phyloP scores from a whole-genome alignment of 2,113 vertebrate genomes.

The Peucedramus taeniatus region DNA sequence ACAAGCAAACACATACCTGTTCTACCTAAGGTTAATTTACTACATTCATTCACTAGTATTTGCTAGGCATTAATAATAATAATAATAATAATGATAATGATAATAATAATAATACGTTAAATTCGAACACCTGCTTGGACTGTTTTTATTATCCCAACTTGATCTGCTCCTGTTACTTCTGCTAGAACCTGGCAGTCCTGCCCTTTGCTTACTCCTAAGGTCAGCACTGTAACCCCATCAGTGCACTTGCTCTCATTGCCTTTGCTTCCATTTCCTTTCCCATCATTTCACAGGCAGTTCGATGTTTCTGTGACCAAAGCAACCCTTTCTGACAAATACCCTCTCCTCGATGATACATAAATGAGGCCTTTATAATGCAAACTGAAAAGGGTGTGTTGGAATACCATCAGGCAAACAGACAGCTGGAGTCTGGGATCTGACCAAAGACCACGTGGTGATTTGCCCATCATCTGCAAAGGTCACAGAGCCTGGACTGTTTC shows the following conservation, averaged over 20 bases:
- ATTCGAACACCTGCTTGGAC: background rate
- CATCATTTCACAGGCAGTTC: background rate
- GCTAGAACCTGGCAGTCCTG: background rate
- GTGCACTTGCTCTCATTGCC: background rate
- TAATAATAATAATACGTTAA: background rate
- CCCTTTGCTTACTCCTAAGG: background rate
- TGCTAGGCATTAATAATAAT: rapidly evolving
- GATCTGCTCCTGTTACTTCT: background rate
- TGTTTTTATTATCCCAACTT: background rate
- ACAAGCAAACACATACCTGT: background rate
- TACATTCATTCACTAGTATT: background rate
- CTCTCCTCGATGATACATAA: background rate
- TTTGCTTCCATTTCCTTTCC: background rate
- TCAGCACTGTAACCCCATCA: background rate
- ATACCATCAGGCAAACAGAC: slow-evolving; percentile 7
- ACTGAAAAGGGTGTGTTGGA: background rate
- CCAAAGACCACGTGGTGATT: slow-evolving; percentile 6
- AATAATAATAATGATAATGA: background rate
- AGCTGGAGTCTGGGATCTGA: background rate
- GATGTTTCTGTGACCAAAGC: background rate
- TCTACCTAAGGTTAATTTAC: background rate
- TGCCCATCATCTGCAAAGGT: background rate
- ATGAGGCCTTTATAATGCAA: background rate
- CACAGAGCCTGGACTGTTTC: background rate
- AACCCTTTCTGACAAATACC: background rate